Conservation (phyloP, 2,113 vertebrate genomes). For the Nibea albiflora region DNA sequence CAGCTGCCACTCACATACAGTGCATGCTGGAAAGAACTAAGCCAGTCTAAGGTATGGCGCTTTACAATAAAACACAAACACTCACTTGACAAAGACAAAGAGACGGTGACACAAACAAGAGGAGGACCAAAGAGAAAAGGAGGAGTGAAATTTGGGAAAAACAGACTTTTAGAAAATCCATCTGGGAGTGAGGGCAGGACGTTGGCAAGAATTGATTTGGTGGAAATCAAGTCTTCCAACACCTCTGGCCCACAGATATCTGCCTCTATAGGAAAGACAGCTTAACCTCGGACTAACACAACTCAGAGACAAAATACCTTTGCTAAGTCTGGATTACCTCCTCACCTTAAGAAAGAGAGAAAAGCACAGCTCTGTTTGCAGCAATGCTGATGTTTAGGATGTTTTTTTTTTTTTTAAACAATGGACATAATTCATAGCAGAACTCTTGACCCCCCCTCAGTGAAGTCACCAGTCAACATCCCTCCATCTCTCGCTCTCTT, state of each 20-base stretch:
- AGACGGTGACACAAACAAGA: slow-evolving; percentile 9
- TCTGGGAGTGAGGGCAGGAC: slow-evolving; percentile 24
- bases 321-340: slow-evolving; percentile 56
- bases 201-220: slow-evolving; percentile 47
- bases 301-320: slow-evolving; percentile 53
- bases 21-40: slow-evolving; percentile 46
- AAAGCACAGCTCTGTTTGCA: slow-evolving; percentile 19
- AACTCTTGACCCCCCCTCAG: slow-evolving; percentile 19
- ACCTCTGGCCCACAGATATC: slow-evolving; percentile 28
- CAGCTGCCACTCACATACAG: slow-evolving; percentile 64
- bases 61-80: slow-evolving; percentile 16
- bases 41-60: slow-evolving; percentile 48
- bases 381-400: slow-evolving; percentile 18
- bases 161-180: slow-evolving; percentile 23
- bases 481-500: neutral
- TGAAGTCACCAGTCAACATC: slow-evolving; percentile 31
- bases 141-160: neutral
- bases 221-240: slow-evolving; percentile 49
- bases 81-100: slow-evolving; percentile 7
- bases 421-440: slow-evolving; percentile 23
- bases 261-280: slow-evolving; percentile 41
- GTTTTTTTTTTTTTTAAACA: neutral
- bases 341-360: slow-evolving; percentile 31
- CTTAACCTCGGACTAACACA: slow-evolving; percentile 66
- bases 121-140: slow-evolving; percentile 6